phyloP scores from a whole-genome alignment of 1,140 invertebrate species.

The Heliconius hermathena region DNA sequence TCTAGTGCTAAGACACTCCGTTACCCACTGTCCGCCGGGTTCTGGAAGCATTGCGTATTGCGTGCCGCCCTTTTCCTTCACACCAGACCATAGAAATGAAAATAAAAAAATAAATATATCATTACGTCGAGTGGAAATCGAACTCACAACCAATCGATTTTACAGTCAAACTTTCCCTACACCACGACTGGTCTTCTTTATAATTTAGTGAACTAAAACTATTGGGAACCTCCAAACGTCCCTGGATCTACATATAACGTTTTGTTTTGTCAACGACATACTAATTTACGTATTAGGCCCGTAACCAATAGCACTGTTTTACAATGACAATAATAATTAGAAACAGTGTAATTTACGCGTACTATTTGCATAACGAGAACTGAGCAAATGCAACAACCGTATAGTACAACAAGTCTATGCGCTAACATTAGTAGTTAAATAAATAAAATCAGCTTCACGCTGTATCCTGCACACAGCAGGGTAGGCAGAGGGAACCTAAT shows the following conservation, averaged over 20 bases:
- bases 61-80: no score
- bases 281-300: background rate
- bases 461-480: no score
- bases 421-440: slow-evolving; percentile 3
- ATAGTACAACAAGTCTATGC: slow-evolving; percentile 44
- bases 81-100: no score
- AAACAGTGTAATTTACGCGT: slow-evolving; percentile 53
- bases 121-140: no score
- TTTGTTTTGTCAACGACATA: background rate
- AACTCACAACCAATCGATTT: no score
- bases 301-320: slow-evolving; percentile 2
- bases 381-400: slow-evolving; percentile 58
- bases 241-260: background rate
- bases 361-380: slow-evolving; percentile 61
- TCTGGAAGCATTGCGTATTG: no score
- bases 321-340: slow-evolving; percentile 36
- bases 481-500: no score
- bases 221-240: background rate
- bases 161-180: no score
- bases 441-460: no score
- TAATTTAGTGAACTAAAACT: background rate
- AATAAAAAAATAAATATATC: background rate
- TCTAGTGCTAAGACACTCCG: no score
- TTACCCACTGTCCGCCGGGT: no score
- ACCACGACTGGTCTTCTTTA: background rate